Percentiles rank a stretch among this genome's conserved stretches.
These are phyloP conservation scores for Aotus griseimembra DNA, from an alignment of 2,797 vertebrate genomes.

Conservation along the genomic window DNA sequence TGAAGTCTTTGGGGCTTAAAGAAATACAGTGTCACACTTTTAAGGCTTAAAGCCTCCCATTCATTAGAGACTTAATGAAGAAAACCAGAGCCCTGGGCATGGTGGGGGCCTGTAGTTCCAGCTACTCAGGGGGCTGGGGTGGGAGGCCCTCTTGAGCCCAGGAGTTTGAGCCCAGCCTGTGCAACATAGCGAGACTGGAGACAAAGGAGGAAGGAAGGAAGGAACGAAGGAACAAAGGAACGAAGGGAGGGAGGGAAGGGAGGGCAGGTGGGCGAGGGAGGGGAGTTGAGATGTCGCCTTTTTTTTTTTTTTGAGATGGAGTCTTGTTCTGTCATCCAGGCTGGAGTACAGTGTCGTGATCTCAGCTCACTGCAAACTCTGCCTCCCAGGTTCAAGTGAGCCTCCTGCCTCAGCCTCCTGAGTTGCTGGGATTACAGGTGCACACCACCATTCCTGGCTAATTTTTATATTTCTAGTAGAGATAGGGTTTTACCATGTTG, in stretches of 20 bases:
- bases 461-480: no score
- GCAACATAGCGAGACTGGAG: background rate
- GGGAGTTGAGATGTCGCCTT: background rate
- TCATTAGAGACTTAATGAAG: background rate
- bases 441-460: no score
- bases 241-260: accelerated
- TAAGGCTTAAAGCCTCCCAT: background rate
- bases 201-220: accelerated
- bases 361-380: no score
- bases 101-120: background rate
- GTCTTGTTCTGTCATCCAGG: no score
- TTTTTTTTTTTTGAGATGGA: no score
- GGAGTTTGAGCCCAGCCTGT: background rate
- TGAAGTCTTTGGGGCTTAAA: background rate
- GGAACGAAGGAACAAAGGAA: no score
- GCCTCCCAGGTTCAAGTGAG: no score
- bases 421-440: no score
- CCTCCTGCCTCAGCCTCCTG: no score
- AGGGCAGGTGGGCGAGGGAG: accelerated
- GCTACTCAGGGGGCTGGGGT: background rate
- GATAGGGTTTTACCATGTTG: no score
- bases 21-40: background rate
- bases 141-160: background rate
- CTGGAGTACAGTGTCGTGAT: no score
- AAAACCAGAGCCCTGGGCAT: background rate